Percentiles rank a stretch among this genome's conserved stretches.
phyloP scores from a whole-genome alignment of 2,113 vertebrate species.

The Tenrec ecaudatus region DNA sequence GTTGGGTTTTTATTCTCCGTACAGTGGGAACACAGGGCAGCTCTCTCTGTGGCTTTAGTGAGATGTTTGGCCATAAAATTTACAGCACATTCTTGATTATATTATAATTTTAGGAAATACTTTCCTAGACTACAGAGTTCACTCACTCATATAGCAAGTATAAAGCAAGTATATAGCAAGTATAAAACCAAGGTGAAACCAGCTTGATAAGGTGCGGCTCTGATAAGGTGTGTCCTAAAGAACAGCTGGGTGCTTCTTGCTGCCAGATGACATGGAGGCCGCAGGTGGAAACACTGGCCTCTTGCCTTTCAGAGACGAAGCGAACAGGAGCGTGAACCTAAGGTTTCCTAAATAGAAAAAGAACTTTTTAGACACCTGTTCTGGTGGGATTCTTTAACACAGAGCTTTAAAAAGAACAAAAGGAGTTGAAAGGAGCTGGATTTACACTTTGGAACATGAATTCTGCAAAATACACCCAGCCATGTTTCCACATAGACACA shows the following conservation, averaged over 20 bases:
- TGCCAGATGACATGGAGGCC: not conserved
- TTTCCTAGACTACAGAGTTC: not conserved
- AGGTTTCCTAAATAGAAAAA: not conserved
- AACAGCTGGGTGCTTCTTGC: not conserved
- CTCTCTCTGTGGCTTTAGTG: not conserved
- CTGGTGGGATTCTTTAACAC: not conserved
- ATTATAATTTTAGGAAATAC: not conserved
- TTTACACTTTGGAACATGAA: not conserved
- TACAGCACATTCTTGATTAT: not conserved
- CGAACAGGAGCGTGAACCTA: not conserved
- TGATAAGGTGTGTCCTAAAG: not conserved
- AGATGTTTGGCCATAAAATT: not conserved
- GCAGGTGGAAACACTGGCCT: not conserved
- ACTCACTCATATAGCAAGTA: not conserved
- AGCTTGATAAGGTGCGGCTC: not conserved
- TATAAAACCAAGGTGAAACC: not conserved
- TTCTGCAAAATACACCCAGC: not conserved
- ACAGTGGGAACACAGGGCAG: not conserved
- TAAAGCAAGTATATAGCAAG: not conserved
- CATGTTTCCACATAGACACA: not conserved
- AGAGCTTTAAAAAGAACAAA: constrained; percentile 20
- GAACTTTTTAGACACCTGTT: not conserved
- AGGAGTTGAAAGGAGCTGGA: not conserved
- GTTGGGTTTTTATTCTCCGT: not conserved
- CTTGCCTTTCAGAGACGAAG: not conserved